Percentiles rank a stretch among this genome's conserved stretches.
These are phyloP conservation scores for Xyrichtys novacula DNA, from an alignment of 2,797 vertebrate species.

Conservation along the genomic window DNA sequence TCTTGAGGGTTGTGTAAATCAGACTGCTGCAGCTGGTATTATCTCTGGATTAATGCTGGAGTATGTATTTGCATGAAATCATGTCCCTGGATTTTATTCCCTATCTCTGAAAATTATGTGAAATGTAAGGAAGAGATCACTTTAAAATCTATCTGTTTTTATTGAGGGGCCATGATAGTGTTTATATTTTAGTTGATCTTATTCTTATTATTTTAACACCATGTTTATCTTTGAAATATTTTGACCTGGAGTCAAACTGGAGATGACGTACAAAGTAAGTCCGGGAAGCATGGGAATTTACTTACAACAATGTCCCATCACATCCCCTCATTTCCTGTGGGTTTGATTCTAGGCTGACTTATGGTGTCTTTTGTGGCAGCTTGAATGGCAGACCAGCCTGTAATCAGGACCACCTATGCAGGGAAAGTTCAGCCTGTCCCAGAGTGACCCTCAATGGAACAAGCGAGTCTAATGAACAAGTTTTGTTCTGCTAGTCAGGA, in stretches of 20 bases:
- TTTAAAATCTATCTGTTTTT: too few relatives aligned
- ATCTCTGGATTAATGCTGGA: neutral
- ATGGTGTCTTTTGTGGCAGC: slow-evolving; percentile 54
- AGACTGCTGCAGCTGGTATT: neutral
- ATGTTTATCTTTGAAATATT: too few relatives aligned
- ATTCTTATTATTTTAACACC: too few relatives aligned
- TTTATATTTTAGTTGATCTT: too few relatives aligned
- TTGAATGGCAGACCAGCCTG: slow-evolving; percentile 53
- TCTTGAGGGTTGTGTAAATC: neutral
- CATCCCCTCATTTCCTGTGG: slow-evolving; percentile 57
- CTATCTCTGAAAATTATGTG: neutral
- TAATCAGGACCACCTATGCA: slow-evolving; percentile 63
- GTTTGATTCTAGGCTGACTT: slow-evolving; percentile 58
- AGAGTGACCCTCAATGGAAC: slow-evolving; percentile 48
- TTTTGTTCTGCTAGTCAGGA: slow-evolving; percentile 38
- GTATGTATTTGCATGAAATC: neutral
- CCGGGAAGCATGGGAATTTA: slow-evolving; percentile 32
- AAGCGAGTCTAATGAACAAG: slow-evolving; percentile 66
- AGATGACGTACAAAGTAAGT: slow-evolving; percentile 37
- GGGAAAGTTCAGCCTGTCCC: slow-evolving; percentile 42
- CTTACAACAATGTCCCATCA: slow-evolving; percentile 44
- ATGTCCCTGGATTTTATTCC: neutral
- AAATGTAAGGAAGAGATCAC: neutral
- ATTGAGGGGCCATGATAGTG: too few relatives aligned
- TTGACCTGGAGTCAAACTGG: too few relatives aligned